These are phyloP conservation scores for Burhinus bistriatus DNA, from an alignment of 2,113 vertebrate species.

Conservation along the genomic window DNA sequence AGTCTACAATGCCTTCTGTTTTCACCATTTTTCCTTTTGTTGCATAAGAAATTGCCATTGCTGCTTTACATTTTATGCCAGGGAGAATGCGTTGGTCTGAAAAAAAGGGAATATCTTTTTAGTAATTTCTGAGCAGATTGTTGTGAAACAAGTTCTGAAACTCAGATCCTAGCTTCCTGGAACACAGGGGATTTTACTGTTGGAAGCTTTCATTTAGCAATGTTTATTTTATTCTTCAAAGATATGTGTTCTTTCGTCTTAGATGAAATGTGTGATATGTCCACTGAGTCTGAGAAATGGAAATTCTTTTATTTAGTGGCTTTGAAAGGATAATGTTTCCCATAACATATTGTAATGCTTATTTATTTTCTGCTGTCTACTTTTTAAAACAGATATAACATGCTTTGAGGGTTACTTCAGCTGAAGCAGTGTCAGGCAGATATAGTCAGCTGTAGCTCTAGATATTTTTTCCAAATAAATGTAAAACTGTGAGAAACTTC, in stretches of 20 bases:
- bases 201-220: slow-evolving; percentile 16
- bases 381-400: not conserved
- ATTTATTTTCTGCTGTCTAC: not conserved
- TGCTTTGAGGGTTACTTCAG: not conserved
- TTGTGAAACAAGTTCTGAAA: slow-evolving; percentile 29
- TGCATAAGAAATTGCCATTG: not conserved
- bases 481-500: not conserved
- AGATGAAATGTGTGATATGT: not conserved
- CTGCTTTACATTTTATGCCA: not conserved
- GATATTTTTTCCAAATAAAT: not conserved
- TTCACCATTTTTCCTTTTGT: not conserved
- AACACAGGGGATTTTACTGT: slow-evolving; percentile 1
- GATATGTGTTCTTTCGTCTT: not conserved
- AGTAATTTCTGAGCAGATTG: slow-evolving; percentile 22
- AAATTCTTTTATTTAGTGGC: not conserved
- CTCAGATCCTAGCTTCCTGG: not conserved
- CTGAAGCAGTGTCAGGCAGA: not conserved
- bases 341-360: not conserved
- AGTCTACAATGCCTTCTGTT: not conserved
- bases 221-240: slow-evolving; percentile 26
- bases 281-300: not conserved
- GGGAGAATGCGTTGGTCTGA: not conserved
- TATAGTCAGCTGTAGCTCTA: not conserved
- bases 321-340: not conserved
- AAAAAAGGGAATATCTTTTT: not conserved